Base-by-base conservation (phyloP, 1,140 invertebrate species). In the Leptinotarsa undecemlineata region DNA sequence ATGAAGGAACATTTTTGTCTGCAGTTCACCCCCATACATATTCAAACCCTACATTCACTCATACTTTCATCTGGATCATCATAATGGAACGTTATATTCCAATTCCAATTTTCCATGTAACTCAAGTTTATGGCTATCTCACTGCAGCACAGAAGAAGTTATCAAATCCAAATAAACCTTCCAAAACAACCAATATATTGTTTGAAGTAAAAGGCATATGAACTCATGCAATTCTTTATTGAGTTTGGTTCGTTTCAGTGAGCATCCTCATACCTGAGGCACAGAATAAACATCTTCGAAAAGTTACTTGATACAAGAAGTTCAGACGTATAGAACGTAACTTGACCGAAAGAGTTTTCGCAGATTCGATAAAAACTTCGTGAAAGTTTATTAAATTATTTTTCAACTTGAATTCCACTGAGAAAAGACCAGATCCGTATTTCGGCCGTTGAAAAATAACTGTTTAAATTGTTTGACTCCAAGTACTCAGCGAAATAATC, bases 281-380 rank as follows among this genome's bases (percentile, higher is more conserved):
- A 57, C 3, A 14, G n/a, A 57, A 57, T 57, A 57, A 57, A 57
- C 51, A 57, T 15, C 51, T 17, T 57, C 51, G n/a, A 19, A 14
- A 57, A 57, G 51, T 57, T 57, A 57, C n/a, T 57, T 15, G 51
- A 57, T 57, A 57, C 51, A 57, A 57, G 51, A 57, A 57, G 51
- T 57, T 57, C 14, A 0, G 51, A 57, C n/a, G n/a, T 57, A 57
- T n/a, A 57, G 51, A 57, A 57, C 33, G 23, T 51, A 26, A 51
- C 42, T 57, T 71, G 48, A 60, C 57, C 48, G 48, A 48, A 51
- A 71, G 69, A 71, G 21, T 71, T 60, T 71, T 17, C 21, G 42
- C n/a, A 51, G 48, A 71, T 57, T 71, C 48, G 21, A 71, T 71
- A 26, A 20, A 23, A 57, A 60, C 57, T 51, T 57, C 48, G 17